Conservation (phyloP, 2,888 invertebrate species). For the Tupiocoris notatus region DNA sequence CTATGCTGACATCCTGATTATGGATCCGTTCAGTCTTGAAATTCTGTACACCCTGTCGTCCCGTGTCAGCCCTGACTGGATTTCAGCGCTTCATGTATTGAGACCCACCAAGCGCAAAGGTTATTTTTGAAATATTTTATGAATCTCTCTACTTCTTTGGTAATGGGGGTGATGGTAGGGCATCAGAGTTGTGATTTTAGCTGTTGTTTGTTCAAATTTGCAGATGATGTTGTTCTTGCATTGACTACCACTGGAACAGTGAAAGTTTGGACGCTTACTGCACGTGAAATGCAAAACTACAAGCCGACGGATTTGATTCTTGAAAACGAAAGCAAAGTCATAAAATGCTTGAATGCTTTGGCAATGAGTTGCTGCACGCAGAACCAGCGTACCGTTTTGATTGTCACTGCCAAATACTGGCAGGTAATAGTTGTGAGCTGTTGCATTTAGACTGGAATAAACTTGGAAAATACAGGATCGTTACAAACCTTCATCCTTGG, state of each 20-base stretch:
- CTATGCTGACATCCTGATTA: constrained; percentile 94
- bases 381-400: constrained; percentile 93
- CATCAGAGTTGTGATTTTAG: no score
- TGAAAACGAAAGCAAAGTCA: constrained; percentile 94
- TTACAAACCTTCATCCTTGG: no score
- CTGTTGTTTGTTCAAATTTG: constrained; percentile 33
- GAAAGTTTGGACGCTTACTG: constrained; percentile 93
- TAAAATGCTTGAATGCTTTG: constrained; percentile 89
- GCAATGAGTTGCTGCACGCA: constrained; percentile 90
- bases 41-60: constrained; percentile 88
- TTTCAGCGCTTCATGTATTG: constrained; percentile 88
- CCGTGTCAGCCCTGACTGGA: constrained; percentile 97
- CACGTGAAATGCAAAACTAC: constrained; percentile 66
- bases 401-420: constrained; percentile 96
- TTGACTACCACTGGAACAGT: constrained; percentile 94
- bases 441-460: no score
- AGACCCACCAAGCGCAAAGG: constrained; percentile 66
- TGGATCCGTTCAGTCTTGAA: constrained; percentile 95
- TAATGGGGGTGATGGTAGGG: no score
- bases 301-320: constrained; percentile 85
- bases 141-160: no score
- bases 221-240: constrained; percentile 92
- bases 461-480: no score
- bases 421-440: constrained; percentile 78
- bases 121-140: no score